A percentile compares a stretch with the other conserved stretches of the same genome.
phyloP scores from a whole-genome alignment of 2,888 invertebrate species.

The Chymomyza caudatula region DNA sequence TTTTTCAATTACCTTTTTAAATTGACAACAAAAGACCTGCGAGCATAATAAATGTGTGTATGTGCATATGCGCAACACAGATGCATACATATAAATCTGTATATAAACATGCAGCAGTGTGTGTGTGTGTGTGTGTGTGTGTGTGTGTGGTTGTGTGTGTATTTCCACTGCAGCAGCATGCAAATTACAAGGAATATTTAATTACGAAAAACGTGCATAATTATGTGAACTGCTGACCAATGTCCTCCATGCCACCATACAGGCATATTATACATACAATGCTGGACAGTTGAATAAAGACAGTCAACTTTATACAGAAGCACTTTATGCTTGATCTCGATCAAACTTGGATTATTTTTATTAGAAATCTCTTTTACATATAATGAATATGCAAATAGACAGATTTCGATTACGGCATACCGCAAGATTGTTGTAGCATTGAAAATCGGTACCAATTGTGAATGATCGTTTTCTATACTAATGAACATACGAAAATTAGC shows the following conservation, averaged over 20 bases:
- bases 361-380: too few relatives aligned
- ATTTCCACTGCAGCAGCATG: constrained; percentile 44
- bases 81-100: neutral
- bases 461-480: neutral
- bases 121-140: neutral
- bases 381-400: too few relatives aligned
- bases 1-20: constrained; percentile 71
- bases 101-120: neutral
- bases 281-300: neutral
- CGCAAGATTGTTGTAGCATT: too few relatives aligned
- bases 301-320: neutral
- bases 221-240: constrained; percentile 50
- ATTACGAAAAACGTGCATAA: constrained; percentile 76
- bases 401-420: too few relatives aligned
- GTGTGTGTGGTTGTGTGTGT: too few relatives aligned
- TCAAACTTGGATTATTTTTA: too few relatives aligned
- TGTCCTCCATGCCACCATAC: neutral
- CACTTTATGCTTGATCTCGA: too few relatives aligned
- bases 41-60: constrained; percentile 60
- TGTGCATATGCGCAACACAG: constrained; percentile 5
- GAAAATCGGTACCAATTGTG: neutral
- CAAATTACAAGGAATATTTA: constrained; percentile 76
- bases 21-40: constrained; percentile 65
- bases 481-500: neutral
- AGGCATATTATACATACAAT: neutral